Base-by-base conservation (phyloP, 2,888 invertebrate genomes). In the Pseudoips prasinana region DNA sequence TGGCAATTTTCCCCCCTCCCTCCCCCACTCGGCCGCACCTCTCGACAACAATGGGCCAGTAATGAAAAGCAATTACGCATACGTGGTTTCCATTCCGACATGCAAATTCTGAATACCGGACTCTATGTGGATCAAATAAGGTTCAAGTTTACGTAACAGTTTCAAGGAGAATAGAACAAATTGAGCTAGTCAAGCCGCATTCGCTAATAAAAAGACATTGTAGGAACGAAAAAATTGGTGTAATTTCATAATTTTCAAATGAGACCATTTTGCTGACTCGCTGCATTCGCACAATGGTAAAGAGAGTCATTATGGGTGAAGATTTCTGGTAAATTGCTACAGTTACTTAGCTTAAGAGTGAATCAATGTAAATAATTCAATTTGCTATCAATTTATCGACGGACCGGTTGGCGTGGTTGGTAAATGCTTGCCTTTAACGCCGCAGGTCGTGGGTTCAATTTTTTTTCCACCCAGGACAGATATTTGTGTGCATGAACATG, bases 51-150 rank as follows among this genome's bases (percentile, higher is more conserved):
- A 84, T 83, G 69, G 82, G 54, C 58, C 55, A 72, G 80, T 86
- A 87, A 87, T 87, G 86, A 86, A 85, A 79, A 84, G 86, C 86
- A 86, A 86, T 87, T 86, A 86, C 85, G 70, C 84, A 85, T 85
- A 87, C 86, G 87, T 85, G 87, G 83, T 75, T 71, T 70, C 69
- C 77, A 71, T 72, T 60, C 67, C 57, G 55, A 26, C 43, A 41
- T 30, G 42, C 40, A 25, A 29, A 40, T 33, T 36, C 19, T 8
- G 42, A 35, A 68, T 59, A 56, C 32, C 23, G 33, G 44, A 56
- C 73, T 56, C 55, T 75, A 59, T 7, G 6, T 1, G 36, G 8
- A 14, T 17, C 17, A 30, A 9, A 33, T 55, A 68, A 32, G 50
- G 63, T 50, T 28, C 37, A 54, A 29, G 58, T 65, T 69, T 20